These are phyloP conservation scores for Poecilia velifera DNA, from an alignment of 2,797 vertebrate species.

Conservation along the genomic window DNA sequence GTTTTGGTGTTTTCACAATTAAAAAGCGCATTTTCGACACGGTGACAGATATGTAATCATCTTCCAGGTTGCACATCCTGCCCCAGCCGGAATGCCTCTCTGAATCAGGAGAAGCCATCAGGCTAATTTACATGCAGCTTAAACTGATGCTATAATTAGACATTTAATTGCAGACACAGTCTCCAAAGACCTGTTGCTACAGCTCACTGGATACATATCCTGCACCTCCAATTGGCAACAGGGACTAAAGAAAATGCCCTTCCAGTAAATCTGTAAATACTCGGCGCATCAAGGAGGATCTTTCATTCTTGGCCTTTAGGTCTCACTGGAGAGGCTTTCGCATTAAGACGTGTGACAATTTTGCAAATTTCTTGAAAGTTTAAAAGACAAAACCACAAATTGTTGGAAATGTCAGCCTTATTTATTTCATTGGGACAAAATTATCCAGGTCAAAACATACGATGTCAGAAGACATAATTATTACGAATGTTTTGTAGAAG, in stretches of 20 bases:
- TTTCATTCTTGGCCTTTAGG: neutral
- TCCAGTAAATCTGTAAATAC: slow-evolving; percentile 20
- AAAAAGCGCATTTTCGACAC: neutral
- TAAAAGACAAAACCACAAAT: neutral
- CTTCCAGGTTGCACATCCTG: neutral
- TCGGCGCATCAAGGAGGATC: neutral
- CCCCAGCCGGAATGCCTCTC: neutral
- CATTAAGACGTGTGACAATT: neutral
- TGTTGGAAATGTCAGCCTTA: neutral
- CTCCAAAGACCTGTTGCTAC: slow-evolving; percentile 73
- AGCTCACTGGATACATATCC: slow-evolving; percentile 46
- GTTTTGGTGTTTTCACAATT: neutral
- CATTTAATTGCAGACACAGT: slow-evolving; percentile 53
- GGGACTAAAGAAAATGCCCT: slow-evolving; percentile 46
- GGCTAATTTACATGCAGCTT: slow-evolving; percentile 64
- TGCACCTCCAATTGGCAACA: neutral
- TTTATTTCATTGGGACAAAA: neutral
- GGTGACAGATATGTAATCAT: neutral
- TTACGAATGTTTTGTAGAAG: neutral
- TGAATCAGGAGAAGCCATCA: slow-evolving; percentile 6
- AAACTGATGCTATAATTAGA: slow-evolving; percentile 74
- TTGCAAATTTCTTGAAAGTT: neutral
- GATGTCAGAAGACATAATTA: neutral
- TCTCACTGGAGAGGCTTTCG: neutral
- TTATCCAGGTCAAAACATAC: neutral